Conservation (phyloP, 2,888 invertebrate genomes). For the Cremastinae sp. region DNA sequence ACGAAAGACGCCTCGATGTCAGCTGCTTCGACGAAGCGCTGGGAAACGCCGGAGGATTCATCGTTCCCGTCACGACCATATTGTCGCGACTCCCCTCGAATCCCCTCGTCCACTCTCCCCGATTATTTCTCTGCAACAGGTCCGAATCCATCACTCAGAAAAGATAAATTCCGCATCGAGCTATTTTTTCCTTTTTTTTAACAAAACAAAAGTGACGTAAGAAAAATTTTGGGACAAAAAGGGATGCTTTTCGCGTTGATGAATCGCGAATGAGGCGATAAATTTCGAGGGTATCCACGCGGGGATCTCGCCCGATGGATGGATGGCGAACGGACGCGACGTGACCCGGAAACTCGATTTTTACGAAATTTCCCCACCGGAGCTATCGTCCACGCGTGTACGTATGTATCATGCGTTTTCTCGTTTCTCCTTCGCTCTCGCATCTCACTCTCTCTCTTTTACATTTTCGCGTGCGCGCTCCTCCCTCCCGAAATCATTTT, state of each 20-base stretch:
- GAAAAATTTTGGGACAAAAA: constrained; percentile 7
- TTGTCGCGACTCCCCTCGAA: constrained; percentile 56
- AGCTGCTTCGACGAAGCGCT: constrained; percentile 67
- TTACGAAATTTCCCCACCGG: constrained; percentile 45
- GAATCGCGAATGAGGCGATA: constrained; percentile 64
- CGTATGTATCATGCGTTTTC: constrained; percentile 30
- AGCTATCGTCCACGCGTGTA: constrained; percentile 11
- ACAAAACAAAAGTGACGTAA: neutral
- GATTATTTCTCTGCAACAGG: constrained; percentile 31
- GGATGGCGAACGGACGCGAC: constrained; percentile 62
- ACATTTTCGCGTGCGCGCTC: constrained; percentile 27
- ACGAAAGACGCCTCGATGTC: constrained; percentile 75
- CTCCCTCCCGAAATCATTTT: constrained; percentile 55
- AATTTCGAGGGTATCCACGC: constrained; percentile 62
- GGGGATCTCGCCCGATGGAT: constrained; percentile 62
- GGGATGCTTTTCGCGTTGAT: constrained; percentile 48
- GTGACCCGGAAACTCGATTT: constrained; percentile 62
- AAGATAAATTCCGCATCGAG: neutral
- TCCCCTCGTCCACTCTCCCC: neutral
- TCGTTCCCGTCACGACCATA: constrained; percentile 68
- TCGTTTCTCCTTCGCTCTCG: constrained; percentile 24
- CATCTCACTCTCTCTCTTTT: constrained; percentile 4
- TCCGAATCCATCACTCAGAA: neutral
- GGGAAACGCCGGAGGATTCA: constrained; percentile 60
- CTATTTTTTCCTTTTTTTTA: neutral